Evolutionary conservation across 2,888 invertebrate species (phyloP).

Genomic region (Pardosa pseudoannulata): DNA sequence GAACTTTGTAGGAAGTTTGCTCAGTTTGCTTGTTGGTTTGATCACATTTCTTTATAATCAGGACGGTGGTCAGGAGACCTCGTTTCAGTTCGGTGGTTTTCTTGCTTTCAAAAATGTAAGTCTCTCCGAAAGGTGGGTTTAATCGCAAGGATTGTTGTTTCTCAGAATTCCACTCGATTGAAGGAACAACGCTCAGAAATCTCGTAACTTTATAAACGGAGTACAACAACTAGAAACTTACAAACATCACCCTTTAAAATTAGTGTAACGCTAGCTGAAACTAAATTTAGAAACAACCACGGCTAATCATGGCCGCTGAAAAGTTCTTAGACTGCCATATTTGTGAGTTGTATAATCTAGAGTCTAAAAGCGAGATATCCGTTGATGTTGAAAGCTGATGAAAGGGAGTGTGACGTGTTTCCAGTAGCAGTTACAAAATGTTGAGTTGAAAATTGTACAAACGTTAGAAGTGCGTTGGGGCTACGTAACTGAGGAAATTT

Average conservation of each 20-base stretch:
- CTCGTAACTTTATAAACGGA: not conserved
- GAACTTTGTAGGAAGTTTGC: not conserved
- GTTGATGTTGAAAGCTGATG: not conserved
- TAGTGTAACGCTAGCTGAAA: not conserved
- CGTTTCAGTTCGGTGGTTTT: not conserved
- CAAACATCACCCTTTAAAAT: not conserved
- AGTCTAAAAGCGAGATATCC: not conserved
- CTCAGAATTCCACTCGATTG: not conserved
- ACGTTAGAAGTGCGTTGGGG: not conserved
- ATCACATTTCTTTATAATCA: not conserved
- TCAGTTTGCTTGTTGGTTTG: not conserved
- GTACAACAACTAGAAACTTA: not conserved
- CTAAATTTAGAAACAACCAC: not conserved
- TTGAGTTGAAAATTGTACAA: not conserved
- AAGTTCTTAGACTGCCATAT: not conserved
- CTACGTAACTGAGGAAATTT: conserved; percentile 7
- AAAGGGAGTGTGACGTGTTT: not conserved
- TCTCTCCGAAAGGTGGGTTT: not conserved
- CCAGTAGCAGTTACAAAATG: not conserved
- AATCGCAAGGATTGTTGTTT: not conserved
- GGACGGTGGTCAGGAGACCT: not conserved
- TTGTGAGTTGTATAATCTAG: not conserved
- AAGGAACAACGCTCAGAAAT: not conserved
- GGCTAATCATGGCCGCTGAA: not conserved
- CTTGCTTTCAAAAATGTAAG: not conserved